These are phyloP conservation scores for Lagopus muta DNA, from an alignment of 2,113 vertebrate genomes.

Conservation along the genomic window DNA sequence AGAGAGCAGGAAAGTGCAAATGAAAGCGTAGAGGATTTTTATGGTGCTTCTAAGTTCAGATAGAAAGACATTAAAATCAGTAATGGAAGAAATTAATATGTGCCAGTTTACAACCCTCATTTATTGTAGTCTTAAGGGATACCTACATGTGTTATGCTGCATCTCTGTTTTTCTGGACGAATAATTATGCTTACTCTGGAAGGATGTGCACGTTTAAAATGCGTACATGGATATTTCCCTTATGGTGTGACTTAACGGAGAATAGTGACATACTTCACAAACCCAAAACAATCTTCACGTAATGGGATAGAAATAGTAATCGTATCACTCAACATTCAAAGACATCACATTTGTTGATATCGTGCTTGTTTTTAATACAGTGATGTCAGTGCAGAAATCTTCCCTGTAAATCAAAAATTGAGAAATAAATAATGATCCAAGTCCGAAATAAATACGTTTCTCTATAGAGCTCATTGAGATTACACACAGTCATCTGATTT, in stretches of 20 bases:
- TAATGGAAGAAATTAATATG: neutral
- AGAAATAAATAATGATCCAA: neutral
- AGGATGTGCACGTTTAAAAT: neutral
- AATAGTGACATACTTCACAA: neutral
- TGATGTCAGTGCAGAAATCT: neutral
- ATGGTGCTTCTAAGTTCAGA: slow-evolving; percentile 18
- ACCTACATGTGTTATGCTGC: neutral
- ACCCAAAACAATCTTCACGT: neutral
- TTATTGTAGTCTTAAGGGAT: neutral
- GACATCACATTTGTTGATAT: neutral
- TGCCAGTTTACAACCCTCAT: neutral
- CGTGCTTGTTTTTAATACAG: neutral
- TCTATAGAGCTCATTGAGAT: neutral
- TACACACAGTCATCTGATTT: neutral
- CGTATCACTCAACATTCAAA: neutral
- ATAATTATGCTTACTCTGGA: neutral
- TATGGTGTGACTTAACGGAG: neutral
- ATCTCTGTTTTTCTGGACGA: neutral
- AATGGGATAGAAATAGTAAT: neutral
- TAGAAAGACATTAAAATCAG: neutral
- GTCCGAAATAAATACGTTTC: neutral
- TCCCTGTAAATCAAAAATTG: neutral
- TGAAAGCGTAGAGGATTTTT: slow-evolving; percentile 13
- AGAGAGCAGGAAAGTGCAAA: slow-evolving; percentile 28
- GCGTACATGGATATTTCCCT: neutral